These are phyloP conservation scores for Onthophagus taurus DNA, from an alignment of 1,140 invertebrate species.

Conservation along the genomic window DNA sequence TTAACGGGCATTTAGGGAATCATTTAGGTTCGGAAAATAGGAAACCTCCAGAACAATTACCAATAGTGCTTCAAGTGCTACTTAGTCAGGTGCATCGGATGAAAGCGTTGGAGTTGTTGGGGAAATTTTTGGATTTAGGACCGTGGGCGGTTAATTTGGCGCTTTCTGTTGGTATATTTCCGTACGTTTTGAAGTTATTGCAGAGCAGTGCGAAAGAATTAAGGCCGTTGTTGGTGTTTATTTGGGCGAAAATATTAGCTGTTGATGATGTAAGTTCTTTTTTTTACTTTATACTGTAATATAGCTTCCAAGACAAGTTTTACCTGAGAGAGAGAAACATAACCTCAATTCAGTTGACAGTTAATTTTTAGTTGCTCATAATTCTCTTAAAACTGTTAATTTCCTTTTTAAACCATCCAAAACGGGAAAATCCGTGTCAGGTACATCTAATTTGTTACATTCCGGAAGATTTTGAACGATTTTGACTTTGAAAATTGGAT, in stretches of 20 bases:
- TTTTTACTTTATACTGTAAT: too few relatives aligned
- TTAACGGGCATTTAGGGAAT: background rate
- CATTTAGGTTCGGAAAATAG: conserved; percentile 53
- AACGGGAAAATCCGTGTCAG: too few relatives aligned
- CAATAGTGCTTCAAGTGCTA: conserved; percentile 95
- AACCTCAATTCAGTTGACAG: too few relatives aligned
- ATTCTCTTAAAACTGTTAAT: too few relatives aligned
- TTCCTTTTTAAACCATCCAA: too few relatives aligned
- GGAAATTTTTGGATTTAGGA: conserved; percentile 92
- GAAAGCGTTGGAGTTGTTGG: conserved; percentile 86
- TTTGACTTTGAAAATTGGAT: too few relatives aligned
- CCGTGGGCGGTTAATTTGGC: conserved; percentile 95
- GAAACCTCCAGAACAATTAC: conserved; percentile 88
- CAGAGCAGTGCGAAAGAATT: conserved; percentile 90
- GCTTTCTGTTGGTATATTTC: conserved; percentile 95
- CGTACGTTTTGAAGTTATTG: conserved; percentile 92
- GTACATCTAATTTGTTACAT: too few relatives aligned
- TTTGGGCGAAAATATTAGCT: conserved; percentile 98
- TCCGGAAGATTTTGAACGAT: too few relatives aligned
- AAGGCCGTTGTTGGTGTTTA: conserved; percentile 87
- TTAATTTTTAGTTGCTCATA: too few relatives aligned
- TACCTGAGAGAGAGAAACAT: too few relatives aligned
- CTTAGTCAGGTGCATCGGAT: conserved; percentile 94
- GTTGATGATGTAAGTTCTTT: conserved; percentile 83
- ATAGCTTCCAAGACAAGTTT: too few relatives aligned